A percentile compares a stretch with the other conserved stretches of the same genome.
These are phyloP conservation scores for Myotis vivesi DNA, from an alignment of 2,797 vertebrate species.

Conservation along the genomic window DNA sequence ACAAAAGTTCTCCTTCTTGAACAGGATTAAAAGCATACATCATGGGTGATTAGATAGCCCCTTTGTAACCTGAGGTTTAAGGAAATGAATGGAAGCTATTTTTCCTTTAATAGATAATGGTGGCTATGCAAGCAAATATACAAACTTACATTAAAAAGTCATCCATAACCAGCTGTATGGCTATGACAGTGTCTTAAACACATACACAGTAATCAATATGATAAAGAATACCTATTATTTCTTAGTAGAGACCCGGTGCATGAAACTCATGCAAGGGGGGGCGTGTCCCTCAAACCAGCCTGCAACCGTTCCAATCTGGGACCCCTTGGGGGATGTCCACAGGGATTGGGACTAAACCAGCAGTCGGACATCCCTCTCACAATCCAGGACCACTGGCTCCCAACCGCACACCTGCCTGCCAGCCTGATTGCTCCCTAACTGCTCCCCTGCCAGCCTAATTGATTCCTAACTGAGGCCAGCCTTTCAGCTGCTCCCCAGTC, in stretches of 20 bases:
- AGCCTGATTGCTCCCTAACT: too few species aligned
- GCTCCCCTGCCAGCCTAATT: too few species aligned
- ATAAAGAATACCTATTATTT: background rate
- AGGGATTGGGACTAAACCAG: too few species aligned
- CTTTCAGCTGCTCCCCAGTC: too few species aligned
- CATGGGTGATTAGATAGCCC: background rate
- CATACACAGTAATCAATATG: background rate
- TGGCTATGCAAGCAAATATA: conserved; percentile 4
- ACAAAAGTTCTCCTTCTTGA: conserved; percentile 11
- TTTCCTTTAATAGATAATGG: background rate
- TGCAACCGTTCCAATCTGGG: too few species aligned
- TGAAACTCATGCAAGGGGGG: too few species aligned
- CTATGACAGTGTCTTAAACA: background rate
- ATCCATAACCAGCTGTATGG: background rate
- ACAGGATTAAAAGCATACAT: conserved; percentile 45
- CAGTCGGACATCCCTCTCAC: too few species aligned
- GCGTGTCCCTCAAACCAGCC: too few species aligned
- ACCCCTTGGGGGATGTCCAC: too few species aligned
- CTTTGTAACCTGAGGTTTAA: background rate
- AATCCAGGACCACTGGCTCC: too few species aligned
- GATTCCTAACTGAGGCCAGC: too few species aligned
- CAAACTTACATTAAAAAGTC: conserved; percentile 21
- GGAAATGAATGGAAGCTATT: conserved; percentile 17
- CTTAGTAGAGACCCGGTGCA: background rate
- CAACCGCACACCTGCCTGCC: too few species aligned